These are phyloP conservation scores for Seriola dumerili DNA, from an alignment of 2,113 vertebrate species.

Conservation along the genomic window DNA sequence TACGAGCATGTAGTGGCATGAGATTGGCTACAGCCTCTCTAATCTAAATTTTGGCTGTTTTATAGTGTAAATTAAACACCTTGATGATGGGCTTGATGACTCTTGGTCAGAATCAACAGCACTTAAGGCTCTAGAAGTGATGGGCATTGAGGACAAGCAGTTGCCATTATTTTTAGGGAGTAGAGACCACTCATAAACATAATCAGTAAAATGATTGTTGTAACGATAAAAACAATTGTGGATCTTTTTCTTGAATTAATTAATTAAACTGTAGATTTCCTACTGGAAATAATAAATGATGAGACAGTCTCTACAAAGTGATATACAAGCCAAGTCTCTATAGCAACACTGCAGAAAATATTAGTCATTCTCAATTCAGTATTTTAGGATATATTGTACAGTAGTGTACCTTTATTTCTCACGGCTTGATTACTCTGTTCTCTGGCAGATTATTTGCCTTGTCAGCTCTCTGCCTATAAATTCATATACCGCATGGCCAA, in stretches of 20 bases:
- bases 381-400: slow-evolving; percentile 9
- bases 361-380: background rate
- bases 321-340: background rate
- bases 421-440: slow-evolving; percentile 7
- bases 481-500: slow-evolving; percentile 15
- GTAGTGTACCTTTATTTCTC: background rate
- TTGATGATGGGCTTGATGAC: too few species aligned
- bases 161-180: background rate
- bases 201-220: background rate
- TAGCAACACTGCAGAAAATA: background rate
- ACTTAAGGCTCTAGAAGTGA: background rate
- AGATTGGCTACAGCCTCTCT: too few species aligned
- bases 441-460: slow-evolving; percentile 16
- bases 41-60: too few species aligned
- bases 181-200: background rate
- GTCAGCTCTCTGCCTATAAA: slow-evolving; percentile 36
- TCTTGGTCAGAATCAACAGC: background rate
- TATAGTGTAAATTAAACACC: too few species aligned
- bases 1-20: too few species aligned
- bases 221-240: background rate
- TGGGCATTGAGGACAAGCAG: background rate
- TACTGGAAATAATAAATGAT: background rate
- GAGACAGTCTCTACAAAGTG: background rate
- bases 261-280: background rate
- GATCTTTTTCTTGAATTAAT: background rate